These are phyloP conservation scores for Platyrinchus mystaceus DNA, from an alignment of 2,797 vertebrate species.

Conservation along the genomic window DNA sequence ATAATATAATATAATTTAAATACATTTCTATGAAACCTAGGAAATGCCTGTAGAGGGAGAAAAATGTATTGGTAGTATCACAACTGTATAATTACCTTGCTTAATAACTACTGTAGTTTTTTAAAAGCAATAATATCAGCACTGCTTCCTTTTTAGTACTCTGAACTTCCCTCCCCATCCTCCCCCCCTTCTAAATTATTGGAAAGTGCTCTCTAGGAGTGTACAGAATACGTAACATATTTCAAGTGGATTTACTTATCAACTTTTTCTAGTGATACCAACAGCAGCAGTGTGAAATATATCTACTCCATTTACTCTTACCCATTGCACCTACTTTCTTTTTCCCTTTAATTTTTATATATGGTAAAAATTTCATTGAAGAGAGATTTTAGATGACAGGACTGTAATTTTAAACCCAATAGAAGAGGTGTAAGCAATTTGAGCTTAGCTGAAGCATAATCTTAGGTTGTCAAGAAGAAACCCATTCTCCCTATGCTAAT, in stretches of 20 bases:
- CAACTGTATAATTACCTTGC: neutral
- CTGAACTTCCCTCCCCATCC: neutral
- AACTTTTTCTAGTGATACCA: constrained; percentile 75
- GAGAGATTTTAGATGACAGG: constrained; percentile 93
- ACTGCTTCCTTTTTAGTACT: constrained; percentile 25
- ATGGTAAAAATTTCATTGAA: constrained; percentile 96
- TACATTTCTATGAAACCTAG: neutral
- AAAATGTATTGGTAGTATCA: constrained; percentile 3
- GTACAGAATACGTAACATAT: constrained; percentile 64
- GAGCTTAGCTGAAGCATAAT: constrained; percentile 92
- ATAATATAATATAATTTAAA: neutral
- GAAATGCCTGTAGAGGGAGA: neutral
- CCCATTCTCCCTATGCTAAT: constrained; percentile 97
- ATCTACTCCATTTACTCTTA: constrained; percentile 81
- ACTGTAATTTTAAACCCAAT: constrained; percentile 97
- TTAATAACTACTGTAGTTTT: constrained; percentile 10
- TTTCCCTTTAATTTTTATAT: constrained; percentile 95
- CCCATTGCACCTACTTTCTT: constrained; percentile 79
- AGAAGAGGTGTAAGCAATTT: constrained; percentile 93
- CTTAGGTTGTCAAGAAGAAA: constrained; percentile 96
- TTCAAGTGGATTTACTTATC: constrained; percentile 77
- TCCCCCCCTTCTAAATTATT: constrained; percentile 1
- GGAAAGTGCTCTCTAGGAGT: constrained; percentile 48
- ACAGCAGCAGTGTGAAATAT: constrained; percentile 74
- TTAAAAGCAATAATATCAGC: constrained; percentile 21